Conservation (phyloP, 2,888 invertebrate genomes). For the Leucophora obtusa region DNA sequence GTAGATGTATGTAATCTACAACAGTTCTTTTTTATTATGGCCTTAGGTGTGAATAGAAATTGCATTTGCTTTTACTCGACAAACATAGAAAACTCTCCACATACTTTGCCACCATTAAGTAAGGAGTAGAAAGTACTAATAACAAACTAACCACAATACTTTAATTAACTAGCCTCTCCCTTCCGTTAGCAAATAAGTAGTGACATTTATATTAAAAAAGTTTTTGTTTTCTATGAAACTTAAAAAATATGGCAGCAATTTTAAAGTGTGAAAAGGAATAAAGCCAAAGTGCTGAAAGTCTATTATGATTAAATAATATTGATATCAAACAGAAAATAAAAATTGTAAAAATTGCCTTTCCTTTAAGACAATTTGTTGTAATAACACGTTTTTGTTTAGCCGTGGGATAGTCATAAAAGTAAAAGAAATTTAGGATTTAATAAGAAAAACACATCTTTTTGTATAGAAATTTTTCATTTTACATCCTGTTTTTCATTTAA, state of each 20-base stretch:
- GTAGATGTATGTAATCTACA: neutral
- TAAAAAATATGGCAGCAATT: neutral
- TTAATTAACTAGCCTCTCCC: slow-evolving; percentile 42
- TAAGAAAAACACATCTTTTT: neutral
- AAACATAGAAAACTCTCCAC: neutral
- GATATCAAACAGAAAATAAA: neutral
- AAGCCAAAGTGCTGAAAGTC: slow-evolving; percentile 4
- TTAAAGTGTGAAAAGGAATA: neutral
- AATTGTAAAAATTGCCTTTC: neutral
- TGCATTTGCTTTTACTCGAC: slow-evolving; percentile 17
- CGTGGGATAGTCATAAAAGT: slow-evolving; percentile 3
- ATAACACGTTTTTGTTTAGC: slow-evolving; percentile 6
- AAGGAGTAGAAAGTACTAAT: neutral
- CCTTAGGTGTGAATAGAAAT: slow-evolving; percentile 49
- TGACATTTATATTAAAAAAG: slow-evolving; percentile 6
- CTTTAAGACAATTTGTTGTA: neutral
- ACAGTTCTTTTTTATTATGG: slow-evolving; percentile 28
- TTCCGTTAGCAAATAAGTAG: neutral
- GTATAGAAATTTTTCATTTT: neutral
- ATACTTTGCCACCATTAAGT: neutral
- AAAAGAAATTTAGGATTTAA: slow-evolving; percentile 1
- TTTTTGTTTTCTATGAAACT: neutral
- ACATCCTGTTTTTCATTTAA: neutral
- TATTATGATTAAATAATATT: slow-evolving; percentile 32
- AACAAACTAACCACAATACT: slow-evolving; percentile 29